Percentiles rank a stretch among this genome's conserved stretches.
Evolutionary conservation across 2,888 invertebrate species (phyloP).

Genomic region (Machimus atricapillus): DNA sequence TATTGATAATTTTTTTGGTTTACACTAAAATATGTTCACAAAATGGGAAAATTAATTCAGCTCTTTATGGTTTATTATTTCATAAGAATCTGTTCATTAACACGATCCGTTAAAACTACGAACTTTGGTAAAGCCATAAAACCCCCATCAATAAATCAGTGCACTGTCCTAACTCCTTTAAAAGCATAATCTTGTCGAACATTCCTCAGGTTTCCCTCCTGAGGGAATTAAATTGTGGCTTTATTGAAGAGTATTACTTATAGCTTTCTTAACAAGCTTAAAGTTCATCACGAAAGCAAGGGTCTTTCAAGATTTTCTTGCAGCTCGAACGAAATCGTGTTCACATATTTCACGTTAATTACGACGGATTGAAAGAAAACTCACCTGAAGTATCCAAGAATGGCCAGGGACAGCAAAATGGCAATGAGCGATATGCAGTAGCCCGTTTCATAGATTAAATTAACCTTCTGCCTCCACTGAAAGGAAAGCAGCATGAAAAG

Average conservation of each 20-base stretch:
- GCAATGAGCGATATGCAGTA: conserved; percentile 87
- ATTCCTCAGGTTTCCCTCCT: neutral
- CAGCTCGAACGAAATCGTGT: neutral
- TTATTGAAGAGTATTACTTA: neutral
- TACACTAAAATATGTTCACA: neutral
- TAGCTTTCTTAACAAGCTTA: neutral
- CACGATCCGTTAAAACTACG: neutral
- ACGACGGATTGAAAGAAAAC: conserved; percentile 54
- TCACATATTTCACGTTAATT: neutral
- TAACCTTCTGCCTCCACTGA: conserved; percentile 76
- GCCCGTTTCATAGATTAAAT: conserved; percentile 82
- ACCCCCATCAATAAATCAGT: neutral
- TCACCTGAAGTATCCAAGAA: conserved; percentile 89
- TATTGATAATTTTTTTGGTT: neutral
- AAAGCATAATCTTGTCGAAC: neutral
- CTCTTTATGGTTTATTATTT: neutral
- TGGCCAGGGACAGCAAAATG: conserved; percentile 79
- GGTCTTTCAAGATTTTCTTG: neutral
- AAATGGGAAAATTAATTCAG: neutral
- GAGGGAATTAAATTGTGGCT: neutral
- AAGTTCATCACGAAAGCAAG: neutral
- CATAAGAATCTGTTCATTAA: neutral
- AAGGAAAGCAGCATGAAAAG: neutral
- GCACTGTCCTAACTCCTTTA: neutral
- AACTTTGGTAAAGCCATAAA: neutral